phyloP scores from a whole-genome alignment of 2,797 vertebrate genomes.

The Chloroceryle inda region DNA sequence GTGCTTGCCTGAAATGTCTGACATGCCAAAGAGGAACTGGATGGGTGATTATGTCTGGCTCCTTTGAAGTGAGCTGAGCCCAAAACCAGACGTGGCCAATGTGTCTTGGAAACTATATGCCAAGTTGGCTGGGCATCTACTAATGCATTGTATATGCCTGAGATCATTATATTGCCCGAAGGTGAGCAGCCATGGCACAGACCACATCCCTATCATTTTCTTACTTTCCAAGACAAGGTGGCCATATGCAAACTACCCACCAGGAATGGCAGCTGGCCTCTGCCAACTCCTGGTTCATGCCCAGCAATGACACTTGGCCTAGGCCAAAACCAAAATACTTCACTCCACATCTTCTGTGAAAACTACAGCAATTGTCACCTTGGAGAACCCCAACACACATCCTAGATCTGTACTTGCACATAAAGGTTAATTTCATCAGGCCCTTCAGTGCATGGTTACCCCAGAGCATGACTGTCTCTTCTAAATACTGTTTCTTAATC shows the following conservation, averaged over 20 bases:
- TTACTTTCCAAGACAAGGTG: not conserved
- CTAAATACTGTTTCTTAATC: not conserved
- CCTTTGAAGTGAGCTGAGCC: not conserved
- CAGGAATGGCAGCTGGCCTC: not conserved
- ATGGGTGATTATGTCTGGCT: accelerated
- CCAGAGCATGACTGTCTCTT: not conserved
- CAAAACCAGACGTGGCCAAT: not conserved
- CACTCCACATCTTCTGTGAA: not conserved
- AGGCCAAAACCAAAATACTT: not conserved
- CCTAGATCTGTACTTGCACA: not conserved
- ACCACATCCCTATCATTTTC: not conserved
- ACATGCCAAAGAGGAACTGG: accelerated
- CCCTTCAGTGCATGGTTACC: not conserved
- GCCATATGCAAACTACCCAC: not conserved
- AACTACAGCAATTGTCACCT: not conserved
- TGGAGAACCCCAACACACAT: not conserved
- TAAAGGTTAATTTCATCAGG: not conserved
- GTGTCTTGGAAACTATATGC: not conserved
- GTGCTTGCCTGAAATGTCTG: not conserved
- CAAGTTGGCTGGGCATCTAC: not conserved
- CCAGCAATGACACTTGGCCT: not conserved
- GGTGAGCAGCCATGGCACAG: not conserved
- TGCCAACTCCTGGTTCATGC: not conserved
- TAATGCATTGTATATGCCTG: not conserved
- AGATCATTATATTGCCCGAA: not conserved